Evolutionary conservation across 2,888 invertebrate genomes (phyloP), one percentile per base, ranked within the genome.

Genomic region (Calliopum simillimum): DNA sequence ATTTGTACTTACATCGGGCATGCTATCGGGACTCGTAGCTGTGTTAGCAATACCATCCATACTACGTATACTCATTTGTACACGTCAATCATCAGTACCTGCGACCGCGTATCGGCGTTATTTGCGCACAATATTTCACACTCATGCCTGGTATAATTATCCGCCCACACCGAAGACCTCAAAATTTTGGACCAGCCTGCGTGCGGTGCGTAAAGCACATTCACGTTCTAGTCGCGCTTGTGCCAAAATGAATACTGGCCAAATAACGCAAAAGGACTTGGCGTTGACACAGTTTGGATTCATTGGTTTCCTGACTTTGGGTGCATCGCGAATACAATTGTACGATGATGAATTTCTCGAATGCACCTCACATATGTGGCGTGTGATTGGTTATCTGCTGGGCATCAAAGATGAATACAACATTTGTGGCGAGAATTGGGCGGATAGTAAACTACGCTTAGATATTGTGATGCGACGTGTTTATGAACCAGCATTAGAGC

Each of bases 201-300:
- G 87, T 73, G 86, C 90, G 25, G 93, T 94, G 0, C 88, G 93
- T 58, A 88, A 86, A 44, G 89, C 91, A 3, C 94, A 95, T 79
- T 86, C 91, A 46, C 87, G 88, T 2, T 91, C 91, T 0, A 91
- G 90, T 51, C 86, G 88, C 21, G 85, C 87, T 0, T 84, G 88
- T 13, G 84, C 85, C 87, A 86, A 88, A 43, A 81, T 80, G 11
- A 81, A 86, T 13, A 86, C 86, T 1, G 89, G 89, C 0, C 86
- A 88, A 47, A 91, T 96, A 46, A 91, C 92, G 0, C 97, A 97
- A 83, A 89, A 92, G 75, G 96, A 96, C 81, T 90, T 97, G 89
- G 93, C 93, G 0, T 83, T 96, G 12, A 95, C 96, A 0, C 95
- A 94, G 85, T 94, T 94, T 81, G 96, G 95, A 3, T 97, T 97